Conservation (phyloP, 1,140 invertebrate genomes). For the Cydia fagiglandana region DNA sequence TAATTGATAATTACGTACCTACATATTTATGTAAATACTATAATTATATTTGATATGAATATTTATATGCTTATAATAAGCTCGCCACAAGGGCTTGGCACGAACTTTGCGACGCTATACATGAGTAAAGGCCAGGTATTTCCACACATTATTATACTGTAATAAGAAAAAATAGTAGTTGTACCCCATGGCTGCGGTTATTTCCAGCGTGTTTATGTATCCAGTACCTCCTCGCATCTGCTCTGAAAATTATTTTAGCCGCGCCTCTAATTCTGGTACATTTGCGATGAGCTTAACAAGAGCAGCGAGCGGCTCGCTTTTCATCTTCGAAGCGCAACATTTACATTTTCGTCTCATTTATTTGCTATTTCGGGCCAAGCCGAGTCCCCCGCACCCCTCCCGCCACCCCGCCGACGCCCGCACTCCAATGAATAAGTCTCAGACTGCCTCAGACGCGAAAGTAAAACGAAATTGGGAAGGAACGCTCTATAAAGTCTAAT, state of each 20-base stretch:
- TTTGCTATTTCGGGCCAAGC: conserved; percentile 76
- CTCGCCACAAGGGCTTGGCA: background rate
- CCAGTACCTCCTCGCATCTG: conserved; percentile 58
- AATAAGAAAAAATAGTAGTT: background rate
- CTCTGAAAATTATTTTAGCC: conserved; percentile 74
- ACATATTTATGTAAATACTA: background rate
- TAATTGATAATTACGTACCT: background rate
- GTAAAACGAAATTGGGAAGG: conserved; percentile 77
- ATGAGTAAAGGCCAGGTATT: background rate
- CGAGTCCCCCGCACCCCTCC: conserved; percentile 44
- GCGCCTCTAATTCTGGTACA: conserved; percentile 75
- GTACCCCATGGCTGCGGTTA: background rate
- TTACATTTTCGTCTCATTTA: conserved; percentile 80
- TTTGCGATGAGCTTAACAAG: conserved; percentile 77
- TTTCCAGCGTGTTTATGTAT: conserved; percentile 39
- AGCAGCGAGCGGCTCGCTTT: conserved; percentile 72
- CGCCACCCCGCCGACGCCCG: conserved; percentile 50
- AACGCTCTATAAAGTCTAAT: conserved; percentile 79
- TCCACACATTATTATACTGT: background rate
- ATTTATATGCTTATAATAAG: background rate
- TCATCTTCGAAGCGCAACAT: conserved; percentile 78
- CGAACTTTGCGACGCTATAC: background rate
- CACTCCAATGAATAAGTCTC: conserved; percentile 74
- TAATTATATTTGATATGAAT: background rate
- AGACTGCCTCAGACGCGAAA: conserved; percentile 67